Evolutionary conservation across 2,797 vertebrate species (phyloP).

Genomic region (Microctenopoma steveboyesi): DNA sequence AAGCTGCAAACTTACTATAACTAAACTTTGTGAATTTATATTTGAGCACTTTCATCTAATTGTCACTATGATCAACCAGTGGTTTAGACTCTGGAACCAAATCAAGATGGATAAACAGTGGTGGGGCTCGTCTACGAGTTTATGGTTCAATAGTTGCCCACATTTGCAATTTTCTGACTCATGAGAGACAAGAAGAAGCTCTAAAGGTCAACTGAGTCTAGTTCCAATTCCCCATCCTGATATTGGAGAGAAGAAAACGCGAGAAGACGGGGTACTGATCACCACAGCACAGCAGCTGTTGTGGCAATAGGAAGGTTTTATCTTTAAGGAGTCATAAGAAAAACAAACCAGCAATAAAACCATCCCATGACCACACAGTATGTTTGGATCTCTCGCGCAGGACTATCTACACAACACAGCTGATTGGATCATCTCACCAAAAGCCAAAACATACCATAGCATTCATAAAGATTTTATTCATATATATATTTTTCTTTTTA

Average conservation of each 20-base stretch:
- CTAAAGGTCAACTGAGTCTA: constrained; percentile 28
- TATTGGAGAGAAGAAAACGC: constrained; percentile 20
- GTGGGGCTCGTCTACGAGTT: background rate
- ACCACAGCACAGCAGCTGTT: constrained; percentile 59
- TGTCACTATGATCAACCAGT: background rate
- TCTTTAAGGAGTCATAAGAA: constrained; percentile 43
- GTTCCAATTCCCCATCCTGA: constrained; percentile 43
- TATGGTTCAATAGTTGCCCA: constrained; percentile 8
- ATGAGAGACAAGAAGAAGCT: constrained; percentile 14
- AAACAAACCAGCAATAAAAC: constrained; percentile 14
- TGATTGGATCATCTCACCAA: constrained; percentile 12
- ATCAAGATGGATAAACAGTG: background rate
- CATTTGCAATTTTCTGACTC: constrained; percentile 16
- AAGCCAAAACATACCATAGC: constrained; percentile 13
- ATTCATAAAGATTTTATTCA: constrained; percentile 62
- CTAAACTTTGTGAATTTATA: background rate
- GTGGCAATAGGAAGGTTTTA: constrained; percentile 51
- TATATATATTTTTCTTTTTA: constrained; percentile 63
- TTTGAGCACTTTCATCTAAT: constrained; percentile 1
- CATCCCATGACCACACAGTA: background rate
- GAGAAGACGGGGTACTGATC: constrained; percentile 11
- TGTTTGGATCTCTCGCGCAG: constrained; percentile 6
- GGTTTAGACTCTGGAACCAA: background rate
- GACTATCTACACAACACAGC: constrained; percentile 46
- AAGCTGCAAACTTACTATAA: no score